Conservation (phyloP, 2,797 vertebrate genomes). For the Molossus alvarezi region DNA sequence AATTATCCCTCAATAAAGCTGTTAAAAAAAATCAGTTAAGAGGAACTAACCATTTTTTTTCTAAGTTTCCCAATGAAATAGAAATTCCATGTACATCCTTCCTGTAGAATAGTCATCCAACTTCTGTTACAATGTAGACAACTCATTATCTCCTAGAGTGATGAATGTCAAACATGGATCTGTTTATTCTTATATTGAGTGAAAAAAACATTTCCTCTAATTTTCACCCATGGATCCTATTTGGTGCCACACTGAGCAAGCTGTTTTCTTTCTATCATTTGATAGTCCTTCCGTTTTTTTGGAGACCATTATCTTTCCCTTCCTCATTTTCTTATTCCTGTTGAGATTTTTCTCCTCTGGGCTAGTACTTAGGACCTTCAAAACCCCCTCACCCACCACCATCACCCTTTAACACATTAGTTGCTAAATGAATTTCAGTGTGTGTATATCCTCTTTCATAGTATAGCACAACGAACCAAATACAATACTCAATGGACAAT, state of each 20-base stretch:
- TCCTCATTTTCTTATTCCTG: neutral
- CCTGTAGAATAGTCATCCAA: neutral
- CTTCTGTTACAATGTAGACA: neutral
- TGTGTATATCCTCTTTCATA: neutral
- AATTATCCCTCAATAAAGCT: constrained; percentile 42
- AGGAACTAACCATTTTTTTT: constrained; percentile 28
- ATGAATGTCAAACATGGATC: neutral
- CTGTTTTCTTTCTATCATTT: neutral
- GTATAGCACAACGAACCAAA: neutral
- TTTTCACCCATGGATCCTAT: neutral
- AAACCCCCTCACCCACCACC: neutral
- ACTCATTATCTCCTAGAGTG: neutral
- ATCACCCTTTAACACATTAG: neutral
- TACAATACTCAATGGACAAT: neutral
- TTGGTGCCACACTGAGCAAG: neutral
- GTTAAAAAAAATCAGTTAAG: constrained; percentile 39
- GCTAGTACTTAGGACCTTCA: neutral
- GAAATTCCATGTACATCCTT: neutral
- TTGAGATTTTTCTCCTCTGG: neutral
- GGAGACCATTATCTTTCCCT: neutral
- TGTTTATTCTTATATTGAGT: neutral
- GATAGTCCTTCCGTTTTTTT: neutral
- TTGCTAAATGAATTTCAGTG: neutral
- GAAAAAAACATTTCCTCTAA: neutral
- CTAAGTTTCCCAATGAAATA: constrained; percentile 23